phyloP scores from a whole-genome alignment of 2,113 vertebrate species.

The Equus przewalskii region DNA sequence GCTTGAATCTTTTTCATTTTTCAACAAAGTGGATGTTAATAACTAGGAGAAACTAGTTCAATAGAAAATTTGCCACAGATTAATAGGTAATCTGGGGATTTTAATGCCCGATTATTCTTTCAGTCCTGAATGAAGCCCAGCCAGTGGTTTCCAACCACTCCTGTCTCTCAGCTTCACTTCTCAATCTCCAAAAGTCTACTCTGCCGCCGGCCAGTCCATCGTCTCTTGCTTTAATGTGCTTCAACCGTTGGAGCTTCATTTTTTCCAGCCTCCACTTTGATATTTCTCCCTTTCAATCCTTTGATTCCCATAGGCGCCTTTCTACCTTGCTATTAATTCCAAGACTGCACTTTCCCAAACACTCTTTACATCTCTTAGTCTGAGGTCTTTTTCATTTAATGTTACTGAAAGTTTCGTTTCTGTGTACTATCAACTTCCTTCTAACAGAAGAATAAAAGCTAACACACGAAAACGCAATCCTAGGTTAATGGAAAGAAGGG shows the following conservation, averaged over 20 bases:
- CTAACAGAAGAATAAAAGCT: not conserved
- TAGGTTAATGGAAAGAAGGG: not conserved
- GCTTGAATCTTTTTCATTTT: slow-evolving; percentile 7
- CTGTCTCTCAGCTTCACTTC: not conserved
- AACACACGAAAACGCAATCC: not conserved
- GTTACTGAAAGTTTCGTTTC: not conserved
- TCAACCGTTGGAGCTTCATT: not conserved
- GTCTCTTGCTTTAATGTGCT: not conserved
- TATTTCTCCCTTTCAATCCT: not conserved
- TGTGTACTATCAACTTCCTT: not conserved
- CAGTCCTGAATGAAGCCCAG: not conserved
- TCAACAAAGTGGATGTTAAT: slow-evolving; percentile 12
- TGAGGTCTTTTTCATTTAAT: not conserved
- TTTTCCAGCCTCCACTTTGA: not conserved
- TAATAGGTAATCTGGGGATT: not conserved
- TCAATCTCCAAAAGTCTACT: not conserved
- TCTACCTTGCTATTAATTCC: not conserved
- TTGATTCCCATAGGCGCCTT: not conserved
- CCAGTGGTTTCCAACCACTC: not conserved
- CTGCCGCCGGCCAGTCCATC: not conserved
- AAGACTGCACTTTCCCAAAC: not conserved
- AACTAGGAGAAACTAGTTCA: not conserved
- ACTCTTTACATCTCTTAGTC: not conserved
- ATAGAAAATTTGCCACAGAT: not conserved
- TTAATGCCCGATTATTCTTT: not conserved